These are phyloP conservation scores for Aphelocoma californica DNA, from an alignment of 2,797 vertebrate genomes.

Conservation along the genomic window DNA sequence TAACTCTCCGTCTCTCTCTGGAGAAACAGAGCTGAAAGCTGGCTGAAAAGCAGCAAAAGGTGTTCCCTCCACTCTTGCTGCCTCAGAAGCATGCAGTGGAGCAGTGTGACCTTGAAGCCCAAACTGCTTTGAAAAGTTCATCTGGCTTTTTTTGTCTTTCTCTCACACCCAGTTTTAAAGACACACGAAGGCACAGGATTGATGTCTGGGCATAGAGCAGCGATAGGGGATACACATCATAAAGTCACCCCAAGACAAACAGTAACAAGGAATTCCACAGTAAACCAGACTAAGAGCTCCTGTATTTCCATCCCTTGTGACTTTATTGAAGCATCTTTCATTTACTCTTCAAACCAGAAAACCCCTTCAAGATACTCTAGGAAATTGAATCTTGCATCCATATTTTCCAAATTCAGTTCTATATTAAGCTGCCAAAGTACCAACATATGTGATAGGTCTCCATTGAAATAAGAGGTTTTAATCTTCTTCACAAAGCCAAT, in stretches of 20 bases:
- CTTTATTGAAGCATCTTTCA: background rate
- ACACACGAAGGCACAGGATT: too few relatives aligned
- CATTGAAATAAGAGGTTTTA: background rate
- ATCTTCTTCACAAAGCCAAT: background rate
- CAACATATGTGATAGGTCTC: background rate
- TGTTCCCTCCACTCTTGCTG: too few relatives aligned
- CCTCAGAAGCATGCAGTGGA: too few relatives aligned
- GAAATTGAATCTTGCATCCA: background rate
- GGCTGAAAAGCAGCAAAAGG: too few relatives aligned
- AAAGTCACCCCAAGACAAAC: too few relatives aligned
- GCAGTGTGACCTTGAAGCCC: too few relatives aligned
- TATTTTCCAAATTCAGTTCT: background rate
- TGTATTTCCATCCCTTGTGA: background rate
- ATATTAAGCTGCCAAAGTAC: background rate
- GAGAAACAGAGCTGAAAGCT: too few relatives aligned
- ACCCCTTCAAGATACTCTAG: background rate
- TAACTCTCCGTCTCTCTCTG: background rate
- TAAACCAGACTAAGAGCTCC: background rate
- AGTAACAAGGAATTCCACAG: background rate
- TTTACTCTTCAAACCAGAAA: background rate
- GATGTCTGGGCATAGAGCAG: too few relatives aligned
- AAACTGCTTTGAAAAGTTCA: too few relatives aligned
- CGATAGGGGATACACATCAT: too few relatives aligned
- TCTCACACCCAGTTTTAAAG: too few relatives aligned
- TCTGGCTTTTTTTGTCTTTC: too few relatives aligned